These are phyloP conservation scores for Albula goreensis DNA, from an alignment of 2,113 vertebrate genomes.

Conservation along the genomic window DNA sequence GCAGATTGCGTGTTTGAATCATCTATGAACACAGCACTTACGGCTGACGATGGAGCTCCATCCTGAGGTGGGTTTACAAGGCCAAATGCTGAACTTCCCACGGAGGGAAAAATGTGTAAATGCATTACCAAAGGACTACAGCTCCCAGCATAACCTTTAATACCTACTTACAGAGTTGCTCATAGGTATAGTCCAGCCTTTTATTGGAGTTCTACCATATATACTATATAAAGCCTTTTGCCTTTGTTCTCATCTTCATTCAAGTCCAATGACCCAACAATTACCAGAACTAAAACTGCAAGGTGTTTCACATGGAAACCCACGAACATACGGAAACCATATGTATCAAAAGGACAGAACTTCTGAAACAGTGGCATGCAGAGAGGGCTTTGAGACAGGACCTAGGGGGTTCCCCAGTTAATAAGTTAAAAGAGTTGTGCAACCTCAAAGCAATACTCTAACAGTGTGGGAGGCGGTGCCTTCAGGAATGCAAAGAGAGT, in stretches of 20 bases:
- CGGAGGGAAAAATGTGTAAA: neutral
- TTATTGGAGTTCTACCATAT: no score
- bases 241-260: neutral
- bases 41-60: neutral
- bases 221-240: neutral
- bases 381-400: neutral
- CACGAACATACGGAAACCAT: neutral
- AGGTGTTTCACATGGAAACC: no score
- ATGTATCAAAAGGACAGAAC: neutral
- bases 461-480: neutral
- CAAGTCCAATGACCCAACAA: neutral
- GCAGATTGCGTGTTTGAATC: neutral
- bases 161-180: neutral
- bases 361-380: neutral
- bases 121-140: neutral
- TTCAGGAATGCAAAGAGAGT: neutral
- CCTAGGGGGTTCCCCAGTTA: neutral
- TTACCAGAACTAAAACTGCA: no score
- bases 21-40: neutral
- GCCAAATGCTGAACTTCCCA: neutral
- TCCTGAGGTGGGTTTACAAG: neutral
- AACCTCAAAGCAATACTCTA: neutral
- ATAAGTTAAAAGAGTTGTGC: neutral
- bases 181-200: no score
- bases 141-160: neutral